phyloP scores from a whole-genome alignment of 2,113 vertebrate genomes.

The Equus quagga region DNA sequence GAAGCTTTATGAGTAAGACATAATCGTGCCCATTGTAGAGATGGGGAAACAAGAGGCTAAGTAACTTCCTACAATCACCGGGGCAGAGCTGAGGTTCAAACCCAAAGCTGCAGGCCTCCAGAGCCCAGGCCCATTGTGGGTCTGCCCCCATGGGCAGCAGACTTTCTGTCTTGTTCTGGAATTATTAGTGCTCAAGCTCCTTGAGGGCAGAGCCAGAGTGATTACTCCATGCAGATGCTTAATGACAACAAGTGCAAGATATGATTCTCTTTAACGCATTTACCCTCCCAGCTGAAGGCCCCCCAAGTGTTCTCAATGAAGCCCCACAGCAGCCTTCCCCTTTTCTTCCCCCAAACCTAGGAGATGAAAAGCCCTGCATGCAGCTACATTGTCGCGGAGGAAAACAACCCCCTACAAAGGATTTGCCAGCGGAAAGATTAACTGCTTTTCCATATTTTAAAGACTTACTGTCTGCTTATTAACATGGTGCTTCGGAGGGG shows the following conservation, averaged over 20 bases:
- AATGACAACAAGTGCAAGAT: not conserved
- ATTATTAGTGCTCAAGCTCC: not conserved
- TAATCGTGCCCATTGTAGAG: not conserved
- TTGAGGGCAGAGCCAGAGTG: not conserved
- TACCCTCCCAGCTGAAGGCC: not conserved
- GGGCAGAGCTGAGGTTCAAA: not conserved
- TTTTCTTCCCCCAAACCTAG: not conserved
- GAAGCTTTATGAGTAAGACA: not conserved
- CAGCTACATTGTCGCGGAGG: not conserved
- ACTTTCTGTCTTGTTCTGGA: not conserved
- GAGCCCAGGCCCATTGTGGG: fast-evolving
- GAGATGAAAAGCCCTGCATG: constrained; percentile 12
- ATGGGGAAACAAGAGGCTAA: not conserved
- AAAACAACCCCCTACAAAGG: constrained; percentile 76
- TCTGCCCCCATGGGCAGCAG: fast-evolving
- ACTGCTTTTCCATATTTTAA: constrained; percentile 87
- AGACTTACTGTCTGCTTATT: constrained; percentile 88
- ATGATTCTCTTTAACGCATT: not conserved
- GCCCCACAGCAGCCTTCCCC: not conserved
- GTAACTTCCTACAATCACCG: not conserved
- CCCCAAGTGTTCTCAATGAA: not conserved
- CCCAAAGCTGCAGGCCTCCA: not conserved
- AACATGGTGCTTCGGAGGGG: constrained; percentile 86
- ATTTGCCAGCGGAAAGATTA: constrained; percentile 86
- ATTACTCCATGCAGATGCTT: not conserved